These are phyloP conservation scores for Sternotherus odoratus DNA, from an alignment of 2,797 vertebrate genomes.

Conservation along the genomic window DNA sequence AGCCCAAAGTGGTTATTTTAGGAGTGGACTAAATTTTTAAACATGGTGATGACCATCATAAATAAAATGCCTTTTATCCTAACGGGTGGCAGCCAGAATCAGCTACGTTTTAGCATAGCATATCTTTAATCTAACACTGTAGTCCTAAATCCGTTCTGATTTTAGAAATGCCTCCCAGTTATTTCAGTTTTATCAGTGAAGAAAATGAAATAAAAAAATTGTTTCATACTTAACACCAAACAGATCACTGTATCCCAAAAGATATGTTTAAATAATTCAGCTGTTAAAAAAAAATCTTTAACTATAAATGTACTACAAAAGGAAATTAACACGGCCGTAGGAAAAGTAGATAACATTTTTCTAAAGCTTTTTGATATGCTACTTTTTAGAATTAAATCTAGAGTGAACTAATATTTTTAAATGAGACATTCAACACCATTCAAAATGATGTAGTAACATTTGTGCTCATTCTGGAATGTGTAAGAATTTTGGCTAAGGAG, in stretches of 20 bases:
- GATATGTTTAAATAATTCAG: constrained; percentile 84
- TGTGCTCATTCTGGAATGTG: constrained; percentile 52
- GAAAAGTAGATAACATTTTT: constrained; percentile 84
- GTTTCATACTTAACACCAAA: constrained; percentile 82
- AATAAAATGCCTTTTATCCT: constrained; percentile 52
- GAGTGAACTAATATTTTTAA: constrained; percentile 82
- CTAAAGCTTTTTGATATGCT: constrained; percentile 82
- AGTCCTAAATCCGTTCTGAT: constrained; percentile 78
- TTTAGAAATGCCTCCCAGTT: constrained; percentile 80
- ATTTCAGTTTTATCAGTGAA: constrained; percentile 83
- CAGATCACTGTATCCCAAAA: constrained; percentile 81
- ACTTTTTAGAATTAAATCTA: constrained; percentile 81
- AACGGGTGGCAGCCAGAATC: constrained; percentile 58
- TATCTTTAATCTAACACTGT: constrained; percentile 79
- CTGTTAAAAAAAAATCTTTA: constrained; percentile 85
- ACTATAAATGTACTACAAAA: constrained; percentile 86
- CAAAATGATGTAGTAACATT: constrained; percentile 68
- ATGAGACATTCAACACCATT: constrained; percentile 71
- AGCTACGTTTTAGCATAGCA: constrained; percentile 62
- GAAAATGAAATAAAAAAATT: constrained; percentile 84
- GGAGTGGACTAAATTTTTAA: constrained; percentile 10
- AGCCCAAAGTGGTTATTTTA: background rate
- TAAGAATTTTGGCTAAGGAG: constrained; percentile 47
- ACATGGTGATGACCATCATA: constrained; percentile 32
- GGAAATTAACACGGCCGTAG: constrained; percentile 86